Percentiles rank a stretch among this genome's conserved stretches.
Evolutionary conservation across 2,797 vertebrate genomes (phyloP).

Genomic region (Dryobates pubescens): DNA sequence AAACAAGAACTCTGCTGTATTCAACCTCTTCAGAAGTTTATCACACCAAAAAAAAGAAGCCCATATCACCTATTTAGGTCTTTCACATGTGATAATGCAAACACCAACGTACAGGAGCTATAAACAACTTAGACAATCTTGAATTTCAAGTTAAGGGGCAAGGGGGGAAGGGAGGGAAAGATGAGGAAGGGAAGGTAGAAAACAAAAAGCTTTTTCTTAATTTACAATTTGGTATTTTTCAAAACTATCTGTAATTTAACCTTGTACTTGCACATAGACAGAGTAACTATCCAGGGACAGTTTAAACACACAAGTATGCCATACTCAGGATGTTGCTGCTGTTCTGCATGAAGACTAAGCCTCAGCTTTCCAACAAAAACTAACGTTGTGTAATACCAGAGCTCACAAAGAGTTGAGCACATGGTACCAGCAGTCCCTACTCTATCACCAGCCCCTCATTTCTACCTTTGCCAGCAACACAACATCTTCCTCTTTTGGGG

Average conservation of each 20-base stretch:
- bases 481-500: rapidly evolving
- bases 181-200: neutral
- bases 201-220: neutral
- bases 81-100: neutral
- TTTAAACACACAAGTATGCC: neutral
- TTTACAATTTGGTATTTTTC: conserved; percentile 5
- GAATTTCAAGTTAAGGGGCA: neutral
- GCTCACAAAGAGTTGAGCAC: neutral
- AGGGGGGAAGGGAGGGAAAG: rapidly evolving
- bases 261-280: neutral
- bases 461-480: neutral
- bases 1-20: neutral
- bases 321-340: neutral
- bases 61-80: neutral
- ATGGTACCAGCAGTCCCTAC: rapidly evolving
- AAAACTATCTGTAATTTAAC: neutral
- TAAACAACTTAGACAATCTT: neutral
- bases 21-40: neutral
- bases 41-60: neutral
- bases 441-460: neutral
- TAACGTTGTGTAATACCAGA: neutral
- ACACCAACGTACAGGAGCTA: neutral
- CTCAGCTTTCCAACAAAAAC: neutral
- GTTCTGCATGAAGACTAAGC: neutral
- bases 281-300: neutral